A percentile compares a stretch with the other conserved stretches of the same genome.
Evolutionary conservation across 2,888 invertebrate genomes (phyloP).

Genomic region (Xestia rhomboidea): DNA sequence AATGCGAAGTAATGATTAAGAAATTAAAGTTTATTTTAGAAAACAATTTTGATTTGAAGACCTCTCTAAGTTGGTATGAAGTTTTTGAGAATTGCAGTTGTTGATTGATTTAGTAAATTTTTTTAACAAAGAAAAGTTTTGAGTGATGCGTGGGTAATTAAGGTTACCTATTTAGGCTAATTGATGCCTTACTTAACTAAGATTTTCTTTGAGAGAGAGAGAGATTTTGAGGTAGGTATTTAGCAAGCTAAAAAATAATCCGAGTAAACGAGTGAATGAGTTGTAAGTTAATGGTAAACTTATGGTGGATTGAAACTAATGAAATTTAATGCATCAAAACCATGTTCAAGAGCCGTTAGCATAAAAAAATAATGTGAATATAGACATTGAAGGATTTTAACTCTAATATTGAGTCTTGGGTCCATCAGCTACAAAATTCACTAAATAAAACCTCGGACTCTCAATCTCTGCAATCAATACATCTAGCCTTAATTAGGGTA

Average conservation of each 20-base stretch:
- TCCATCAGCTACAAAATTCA: background rate
- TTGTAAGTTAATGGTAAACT: background rate
- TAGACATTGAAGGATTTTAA: too few relatives aligned
- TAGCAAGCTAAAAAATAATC: background rate
- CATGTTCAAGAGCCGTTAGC: background rate
- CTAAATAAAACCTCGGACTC: background rate
- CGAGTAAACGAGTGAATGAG: too few relatives aligned
- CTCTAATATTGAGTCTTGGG: background rate
- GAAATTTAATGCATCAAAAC: background rate
- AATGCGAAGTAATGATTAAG: slow-evolving; percentile 49
- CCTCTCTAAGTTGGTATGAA: background rate
- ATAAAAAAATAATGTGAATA: too few relatives aligned
- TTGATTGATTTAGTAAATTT: slow-evolving; percentile 22
- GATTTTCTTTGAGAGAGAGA: background rate
- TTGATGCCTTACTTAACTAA: background rate
- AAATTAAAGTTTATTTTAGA: slow-evolving; percentile 49
- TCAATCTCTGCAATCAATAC: slow-evolving; percentile 41
- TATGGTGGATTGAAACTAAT: background rate
- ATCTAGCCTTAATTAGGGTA: slow-evolving; percentile 34
- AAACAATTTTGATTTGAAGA: slow-evolving; percentile 24
- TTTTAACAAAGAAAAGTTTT: slow-evolving; percentile 8
- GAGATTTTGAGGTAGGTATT: background rate
- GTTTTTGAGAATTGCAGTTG: slow-evolving; percentile 18
- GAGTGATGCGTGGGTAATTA: slow-evolving; percentile 1
- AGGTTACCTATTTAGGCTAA: background rate